Evolutionary conservation across 2,113 vertebrate species (phyloP).

Genomic region (Phylloscopus trochilus): DNA sequence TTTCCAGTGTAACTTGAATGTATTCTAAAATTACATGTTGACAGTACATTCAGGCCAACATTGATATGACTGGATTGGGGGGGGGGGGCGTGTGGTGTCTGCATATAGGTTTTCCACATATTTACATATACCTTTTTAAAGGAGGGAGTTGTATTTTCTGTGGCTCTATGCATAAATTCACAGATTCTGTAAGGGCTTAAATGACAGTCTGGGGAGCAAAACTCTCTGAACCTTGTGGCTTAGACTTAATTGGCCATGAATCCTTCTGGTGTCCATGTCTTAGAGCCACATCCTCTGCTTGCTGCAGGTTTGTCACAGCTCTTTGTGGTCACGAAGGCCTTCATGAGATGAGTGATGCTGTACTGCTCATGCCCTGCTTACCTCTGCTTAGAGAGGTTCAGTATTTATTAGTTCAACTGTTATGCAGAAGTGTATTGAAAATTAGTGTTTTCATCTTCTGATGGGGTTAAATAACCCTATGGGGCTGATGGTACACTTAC

Average conservation of each 20-base stretch:
- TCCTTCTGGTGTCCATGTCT: background rate
- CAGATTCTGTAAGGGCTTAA: background rate
- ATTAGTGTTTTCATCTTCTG: background rate
- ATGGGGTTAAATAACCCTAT: background rate
- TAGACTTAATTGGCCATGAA: background rate
- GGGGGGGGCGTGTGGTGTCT: accelerated
- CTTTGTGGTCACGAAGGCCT: background rate
- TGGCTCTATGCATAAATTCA: background rate
- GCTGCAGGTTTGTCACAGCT: background rate
- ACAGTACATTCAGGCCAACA: background rate
- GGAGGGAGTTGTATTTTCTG: background rate
- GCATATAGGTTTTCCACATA: background rate
- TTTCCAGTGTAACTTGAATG: background rate
- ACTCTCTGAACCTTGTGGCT: background rate
- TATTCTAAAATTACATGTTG: background rate
- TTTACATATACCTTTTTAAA: background rate
- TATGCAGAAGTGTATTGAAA: background rate
- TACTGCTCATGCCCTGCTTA: background rate
- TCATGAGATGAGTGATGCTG: too few relatives aligned
- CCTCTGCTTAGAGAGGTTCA: background rate
- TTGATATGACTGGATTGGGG: background rate
- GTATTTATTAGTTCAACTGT: background rate
- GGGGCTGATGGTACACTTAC: accelerated
- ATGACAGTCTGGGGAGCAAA: background rate
- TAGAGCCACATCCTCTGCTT: background rate